Conservation (phyloP, 2,113 vertebrate genomes). For the Syngnathus floridae region DNA sequence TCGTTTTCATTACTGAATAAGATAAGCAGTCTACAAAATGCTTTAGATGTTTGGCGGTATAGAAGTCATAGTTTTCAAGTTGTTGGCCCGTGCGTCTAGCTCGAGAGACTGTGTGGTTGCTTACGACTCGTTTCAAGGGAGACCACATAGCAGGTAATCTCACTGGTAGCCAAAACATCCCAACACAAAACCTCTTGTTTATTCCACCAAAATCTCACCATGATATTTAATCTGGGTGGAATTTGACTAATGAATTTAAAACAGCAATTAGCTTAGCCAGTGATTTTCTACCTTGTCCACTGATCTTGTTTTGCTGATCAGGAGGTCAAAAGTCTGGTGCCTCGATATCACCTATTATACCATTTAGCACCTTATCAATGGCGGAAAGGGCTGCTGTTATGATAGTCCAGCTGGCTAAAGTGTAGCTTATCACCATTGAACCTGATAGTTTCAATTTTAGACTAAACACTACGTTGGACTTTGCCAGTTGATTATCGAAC, state of each 20-base stretch:
- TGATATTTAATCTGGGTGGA: slow-evolving; percentile 59
- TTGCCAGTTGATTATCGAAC: background rate
- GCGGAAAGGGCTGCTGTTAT: slow-evolving; percentile 43
- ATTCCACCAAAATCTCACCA: slow-evolving; percentile 50
- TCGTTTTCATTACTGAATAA: background rate
- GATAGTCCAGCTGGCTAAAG: slow-evolving; percentile 50
- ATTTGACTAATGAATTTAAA: slow-evolving; percentile 41
- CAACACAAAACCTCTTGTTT: slow-evolving; percentile 39
- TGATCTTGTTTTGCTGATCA: slow-evolving; percentile 44
- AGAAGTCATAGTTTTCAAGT: background rate
- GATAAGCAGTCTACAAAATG: too few relatives aligned
- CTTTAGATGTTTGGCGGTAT: background rate
- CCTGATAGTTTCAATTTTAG: slow-evolving; percentile 44
- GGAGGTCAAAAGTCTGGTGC: slow-evolving; percentile 58
- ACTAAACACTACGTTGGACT: slow-evolving; percentile 39
- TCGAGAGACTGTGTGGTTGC: slow-evolving; percentile 9
- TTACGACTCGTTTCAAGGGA: slow-evolving; percentile 6
- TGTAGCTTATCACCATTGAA: slow-evolving; percentile 47
- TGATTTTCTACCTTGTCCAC: slow-evolving; percentile 17
- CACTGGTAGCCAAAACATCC: slow-evolving; percentile 65
- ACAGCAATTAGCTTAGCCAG: slow-evolving; percentile 22
- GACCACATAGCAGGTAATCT: slow-evolving; percentile 59
- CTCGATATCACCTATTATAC: slow-evolving; percentile 47
- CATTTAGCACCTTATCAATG: slow-evolving; percentile 56
- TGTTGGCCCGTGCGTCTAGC: slow-evolving; percentile 10